Conservation (phyloP, 2,113 vertebrate species). For the Urocolius indicus region DNA sequence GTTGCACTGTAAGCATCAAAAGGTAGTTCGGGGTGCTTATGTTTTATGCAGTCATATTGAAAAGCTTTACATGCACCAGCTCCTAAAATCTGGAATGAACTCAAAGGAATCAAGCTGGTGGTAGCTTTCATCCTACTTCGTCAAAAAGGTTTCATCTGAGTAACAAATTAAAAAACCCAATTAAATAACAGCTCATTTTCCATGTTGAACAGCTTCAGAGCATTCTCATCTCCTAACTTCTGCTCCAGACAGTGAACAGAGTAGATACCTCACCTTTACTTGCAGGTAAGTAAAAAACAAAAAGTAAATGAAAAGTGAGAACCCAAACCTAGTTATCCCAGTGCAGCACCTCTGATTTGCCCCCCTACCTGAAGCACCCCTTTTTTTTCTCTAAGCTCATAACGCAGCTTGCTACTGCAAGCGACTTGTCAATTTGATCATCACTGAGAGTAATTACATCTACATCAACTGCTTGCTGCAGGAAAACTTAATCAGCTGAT, state of each 20-base stretch:
- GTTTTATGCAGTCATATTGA: not conserved
- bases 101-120: constrained; percentile 58
- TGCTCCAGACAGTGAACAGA: not conserved
- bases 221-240: constrained; percentile 20
- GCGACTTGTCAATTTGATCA: constrained; percentile 7
- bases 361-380: not conserved
- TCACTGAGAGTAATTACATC: not conserved
- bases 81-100: constrained; percentile 41
- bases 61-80: constrained; percentile 14
- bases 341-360: not conserved
- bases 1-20: not conserved
- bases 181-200: constrained; percentile 22
- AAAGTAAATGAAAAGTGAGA: not conserved
- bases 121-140: constrained; percentile 35
- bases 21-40: not conserved
- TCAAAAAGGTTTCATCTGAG: constrained; percentile 26
- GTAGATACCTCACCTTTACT: not conserved
- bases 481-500: constrained; percentile 35
- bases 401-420: constrained; percentile 1
- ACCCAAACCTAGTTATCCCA: not conserved
- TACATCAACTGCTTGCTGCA: not conserved
- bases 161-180: constrained; percentile 12
- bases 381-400: not conserved
- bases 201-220: constrained; percentile 12
- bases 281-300: not conserved